Evolutionary conservation across 2,113 vertebrate genomes (phyloP).

Genomic region (Mormyrus lacerda): DNA sequence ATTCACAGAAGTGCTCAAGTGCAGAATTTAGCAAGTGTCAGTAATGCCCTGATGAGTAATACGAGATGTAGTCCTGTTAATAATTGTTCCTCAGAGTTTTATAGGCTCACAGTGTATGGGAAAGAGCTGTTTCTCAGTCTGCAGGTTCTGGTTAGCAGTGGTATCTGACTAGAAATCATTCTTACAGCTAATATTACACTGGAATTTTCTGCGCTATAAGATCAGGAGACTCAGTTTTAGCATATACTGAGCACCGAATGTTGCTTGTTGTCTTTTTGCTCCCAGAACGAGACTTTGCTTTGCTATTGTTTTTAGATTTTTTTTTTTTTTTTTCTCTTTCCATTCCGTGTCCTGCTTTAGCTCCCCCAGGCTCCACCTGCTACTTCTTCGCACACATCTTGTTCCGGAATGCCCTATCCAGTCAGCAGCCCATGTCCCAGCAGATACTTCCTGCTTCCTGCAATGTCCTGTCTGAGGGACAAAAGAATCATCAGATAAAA

Average conservation of each 20-base stretch:
- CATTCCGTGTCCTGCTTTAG: neutral
- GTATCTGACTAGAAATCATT: neutral
- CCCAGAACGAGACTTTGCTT: neutral
- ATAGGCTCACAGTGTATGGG: too few species aligned
- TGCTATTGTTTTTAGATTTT: neutral
- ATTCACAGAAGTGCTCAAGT: too few species aligned
- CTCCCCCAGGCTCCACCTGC: neutral
- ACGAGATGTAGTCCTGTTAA: too few species aligned
- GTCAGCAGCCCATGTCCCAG: neutral
- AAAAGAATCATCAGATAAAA: neutral
- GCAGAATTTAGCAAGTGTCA: too few species aligned
- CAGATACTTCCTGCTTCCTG: neutral
- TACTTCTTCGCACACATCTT: neutral
- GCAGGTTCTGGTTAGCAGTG: neutral
- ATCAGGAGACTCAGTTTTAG: neutral
- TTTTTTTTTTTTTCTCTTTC: neutral
- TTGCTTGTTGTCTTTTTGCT: neutral
- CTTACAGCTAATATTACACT: neutral
- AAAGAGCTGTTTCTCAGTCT: too few species aligned
- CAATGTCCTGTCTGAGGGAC: neutral
- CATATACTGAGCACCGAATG: neutral
- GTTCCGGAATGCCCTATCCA: neutral
- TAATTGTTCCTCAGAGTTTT: too few species aligned
- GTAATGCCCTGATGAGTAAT: too few species aligned
- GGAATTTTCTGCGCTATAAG: neutral